Base-by-base conservation (phyloP, 2,888 invertebrate genomes). In the Gastrophysa polygoni region DNA sequence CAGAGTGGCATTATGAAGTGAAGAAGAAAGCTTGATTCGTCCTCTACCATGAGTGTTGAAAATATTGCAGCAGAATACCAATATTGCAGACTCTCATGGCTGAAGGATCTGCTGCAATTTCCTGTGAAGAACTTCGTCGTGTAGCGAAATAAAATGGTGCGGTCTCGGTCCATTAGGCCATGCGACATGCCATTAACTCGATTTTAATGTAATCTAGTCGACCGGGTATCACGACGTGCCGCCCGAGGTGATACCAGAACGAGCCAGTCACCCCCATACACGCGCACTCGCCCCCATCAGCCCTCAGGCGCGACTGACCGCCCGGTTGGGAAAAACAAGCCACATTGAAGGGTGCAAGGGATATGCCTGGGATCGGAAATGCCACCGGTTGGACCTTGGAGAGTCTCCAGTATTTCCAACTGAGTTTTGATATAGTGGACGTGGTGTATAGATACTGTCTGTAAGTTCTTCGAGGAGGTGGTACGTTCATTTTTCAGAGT, bases 321-420 rank as follows among this genome's bases (percentile, higher is more conserved):
- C 10, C 64, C 58, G 56, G 10, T 57, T 50, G 20, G 57, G 57
- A 18, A 29, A 52, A 51, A 52, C 52, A 51, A 60, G 54, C 59
- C 51, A 61, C 59, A 64, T 52, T 59, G 57, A 61, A 18, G 60
- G 57, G 52, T 61, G 54, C 61, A 61, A 54, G 60, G 56, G 66
- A 57, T 57, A 34, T 52, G 10, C 47, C 54, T 11, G 62, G 55
- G 60, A 65, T 63, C 58, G 28, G 10, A 24, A 54, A 29, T 14
- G 50, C 44, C 58, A 65, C n/a, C n/a, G n/a, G n/a, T n/a, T n/a
- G n/a, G n/a, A n/a, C n/a, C n/a, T n/a, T n/a, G n/a, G n/a, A n/a
- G n/a, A n/a, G n/a, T n/a, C n/a, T n/a, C n/a, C n/a, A n/a, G n/a
- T n/a, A n/a, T n/a, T n/a, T n/a, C n/a, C n/a, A n/a, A n/a, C n/a